Base-by-base conservation (phyloP, 2,888 invertebrate species). In the Erpobdella octoculata region DNA sequence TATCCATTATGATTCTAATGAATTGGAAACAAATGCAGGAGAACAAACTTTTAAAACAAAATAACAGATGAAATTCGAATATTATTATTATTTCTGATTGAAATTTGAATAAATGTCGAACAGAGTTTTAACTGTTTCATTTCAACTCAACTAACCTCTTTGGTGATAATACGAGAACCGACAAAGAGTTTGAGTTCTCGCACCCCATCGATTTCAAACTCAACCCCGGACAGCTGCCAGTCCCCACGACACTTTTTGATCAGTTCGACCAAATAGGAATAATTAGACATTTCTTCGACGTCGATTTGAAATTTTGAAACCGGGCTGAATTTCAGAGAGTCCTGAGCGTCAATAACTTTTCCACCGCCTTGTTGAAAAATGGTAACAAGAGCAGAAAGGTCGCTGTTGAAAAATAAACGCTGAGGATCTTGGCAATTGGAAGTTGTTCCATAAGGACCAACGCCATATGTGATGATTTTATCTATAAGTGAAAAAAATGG, bases 251-350 rank as follows among this genome's bases (percentile, higher is more conserved):
- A 67, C 25, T 18, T n/a, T 67, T 41, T 67, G 46, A 46, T 41
- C 9, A 67, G 38, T 67, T 67, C 67, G 33, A 67, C 67, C 12
- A 67, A 28, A 31, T 67, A 67, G 1, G 67, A 67, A 15, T 38
- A 38, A 33, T 67, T 67, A 31, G 38, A 46, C 46, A 12, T 25
- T n/a, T 28, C 28, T 18, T 8, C n/a, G 3, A 33, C 18, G 18
- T 25, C 1, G n/a, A 67, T 5, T 41, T 46, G 21, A 41, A 41
- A 67, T 18, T 46, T 33, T 21, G 41, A 21, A 25, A 67, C 67
- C 9, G 67, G 67, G 12, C 38, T 38, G 18, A 67, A 67, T n/a
- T 67, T 67, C 15, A 67, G 31, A 12, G 67, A 67, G 25, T 67
- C 67, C 31, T 67, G 46, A 9, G 67, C 67, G n/a, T 67, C 67